Evolutionary conservation across 2,797 vertebrate genomes (phyloP), one percentile per base, ranked within the genome.

Genomic region (Enteromius radiatus): DNA sequence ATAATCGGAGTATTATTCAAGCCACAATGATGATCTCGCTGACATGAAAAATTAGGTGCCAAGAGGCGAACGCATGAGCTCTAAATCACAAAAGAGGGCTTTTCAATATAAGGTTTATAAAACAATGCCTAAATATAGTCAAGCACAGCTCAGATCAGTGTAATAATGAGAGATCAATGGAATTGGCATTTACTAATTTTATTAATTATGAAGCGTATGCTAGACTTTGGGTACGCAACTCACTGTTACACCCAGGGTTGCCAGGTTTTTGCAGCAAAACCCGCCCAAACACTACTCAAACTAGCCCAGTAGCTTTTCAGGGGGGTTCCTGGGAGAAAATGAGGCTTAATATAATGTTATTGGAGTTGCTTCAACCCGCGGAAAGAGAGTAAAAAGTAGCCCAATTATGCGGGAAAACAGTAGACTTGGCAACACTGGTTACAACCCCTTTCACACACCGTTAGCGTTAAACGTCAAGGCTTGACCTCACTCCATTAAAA

Each of bases 1-100:
- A 12, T 76, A 76, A 76, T 63, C 59, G 5, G 75, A 77, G 64
- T 63, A 77, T 77, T 77, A 77, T 77, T 64, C 59, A 77, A 77
- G 41, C 11, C 41, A 31, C 75, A 21, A 47, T 77, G 75, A 77
- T 64, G 75, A 77, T 64, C 75, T 63, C 10, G 0, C 9, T 47
- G 75, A 63, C 59, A 64, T 64, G 75, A 77, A 64, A 77, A 64
- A 64, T n/a, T 41, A 64, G 59, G 23, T 45, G 75, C 59, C 75
- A 47, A 64, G 41, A 77, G 59, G 38, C 10, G 1, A 64, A 77
- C 17, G 5, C 14, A 45, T 77, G 41, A 77, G 75, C 75, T 64
- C 75, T 77, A 77, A 77, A 77, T 77, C 59, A 64, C 11, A 14
- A 76, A 76, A 61, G 23, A 43, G 23, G 38, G 23, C 23, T 28